These are phyloP conservation scores for Lasioglossum zephyrum DNA, from an alignment of 2,888 invertebrate genomes.

Conservation along the genomic window DNA sequence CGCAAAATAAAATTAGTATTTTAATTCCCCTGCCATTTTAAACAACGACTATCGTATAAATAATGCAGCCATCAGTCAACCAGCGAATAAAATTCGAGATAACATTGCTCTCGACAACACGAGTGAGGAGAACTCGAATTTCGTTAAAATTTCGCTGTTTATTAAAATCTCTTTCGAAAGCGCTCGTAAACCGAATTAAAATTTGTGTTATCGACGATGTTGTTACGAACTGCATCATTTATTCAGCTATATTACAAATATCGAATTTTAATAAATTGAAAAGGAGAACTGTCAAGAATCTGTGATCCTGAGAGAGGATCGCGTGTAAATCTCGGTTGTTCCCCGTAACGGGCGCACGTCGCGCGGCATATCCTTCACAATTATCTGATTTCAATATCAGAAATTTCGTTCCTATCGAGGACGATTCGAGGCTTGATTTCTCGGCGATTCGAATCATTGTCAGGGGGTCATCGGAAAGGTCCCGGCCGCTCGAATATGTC, in stretches of 20 bases:
- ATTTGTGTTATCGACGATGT: neutral
- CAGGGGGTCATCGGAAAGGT: constrained; percentile 28
- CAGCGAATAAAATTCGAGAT: neutral
- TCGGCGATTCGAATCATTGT: constrained; percentile 37
- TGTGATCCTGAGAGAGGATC: neutral
- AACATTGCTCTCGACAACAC: neutral
- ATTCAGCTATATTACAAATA: neutral
- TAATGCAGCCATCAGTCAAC: neutral
- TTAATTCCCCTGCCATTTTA: neutral
- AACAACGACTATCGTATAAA: neutral
- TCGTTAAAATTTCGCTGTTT: neutral
- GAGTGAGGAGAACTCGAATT: neutral
- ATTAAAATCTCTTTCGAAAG: neutral
- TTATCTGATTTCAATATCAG: constrained; percentile 18
- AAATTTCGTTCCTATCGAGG: neutral
- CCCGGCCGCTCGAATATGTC: constrained; percentile 38
- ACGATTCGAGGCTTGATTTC: constrained; percentile 19
- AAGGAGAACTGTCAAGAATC: neutral
- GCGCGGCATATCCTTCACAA: neutral
- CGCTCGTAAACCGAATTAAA: neutral
- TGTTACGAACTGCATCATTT: neutral
- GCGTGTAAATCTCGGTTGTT: neutral
- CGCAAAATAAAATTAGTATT: neutral
- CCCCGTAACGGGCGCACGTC: constrained; percentile 1
- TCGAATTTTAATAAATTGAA: no score